These are phyloP conservation scores for Cydia amplana DNA, from an alignment of 1,140 invertebrate genomes.

Conservation along the genomic window DNA sequence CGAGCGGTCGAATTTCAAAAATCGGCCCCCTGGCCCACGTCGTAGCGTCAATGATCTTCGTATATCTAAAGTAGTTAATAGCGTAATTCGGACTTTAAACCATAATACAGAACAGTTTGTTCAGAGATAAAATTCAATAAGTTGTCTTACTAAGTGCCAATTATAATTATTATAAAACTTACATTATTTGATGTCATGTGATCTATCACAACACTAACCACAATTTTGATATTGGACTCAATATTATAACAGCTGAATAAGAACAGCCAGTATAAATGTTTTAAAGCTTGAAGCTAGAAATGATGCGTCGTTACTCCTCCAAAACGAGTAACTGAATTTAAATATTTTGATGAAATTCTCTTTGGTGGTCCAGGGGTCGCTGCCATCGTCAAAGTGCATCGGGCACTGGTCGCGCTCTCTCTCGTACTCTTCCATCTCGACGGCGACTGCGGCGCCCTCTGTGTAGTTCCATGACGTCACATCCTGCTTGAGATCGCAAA, in stretches of 20 bases:
- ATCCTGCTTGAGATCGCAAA: constrained; percentile 94
- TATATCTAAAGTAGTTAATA: neutral
- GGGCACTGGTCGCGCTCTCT: constrained; percentile 95
- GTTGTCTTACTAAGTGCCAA: neutral
- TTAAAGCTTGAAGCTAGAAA: constrained; percentile 30
- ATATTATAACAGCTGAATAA: constrained; percentile 37
- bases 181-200: constrained; percentile 7
- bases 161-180: neutral
- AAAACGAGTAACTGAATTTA: constrained; percentile 76
- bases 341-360: constrained; percentile 88
- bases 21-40: too few species aligned
- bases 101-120: neutral
- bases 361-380: constrained; percentile 88
- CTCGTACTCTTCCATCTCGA: constrained; percentile 96
- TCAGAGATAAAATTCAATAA: neutral
- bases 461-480: constrained; percentile 92
- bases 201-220: neutral
- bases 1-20: too few species aligned
- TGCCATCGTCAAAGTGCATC: constrained; percentile 96
- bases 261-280: constrained; percentile 37
- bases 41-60: too few species aligned
- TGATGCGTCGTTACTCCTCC: constrained; percentile 53
- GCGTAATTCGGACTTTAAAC: neutral
- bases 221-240: neutral
- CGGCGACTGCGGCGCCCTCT: constrained; percentile 93